Percentiles rank a stretch among this genome's conserved stretches.
Conservation (phyloP, 2,797 vertebrate species). For the Chelmon rostratus region DNA sequence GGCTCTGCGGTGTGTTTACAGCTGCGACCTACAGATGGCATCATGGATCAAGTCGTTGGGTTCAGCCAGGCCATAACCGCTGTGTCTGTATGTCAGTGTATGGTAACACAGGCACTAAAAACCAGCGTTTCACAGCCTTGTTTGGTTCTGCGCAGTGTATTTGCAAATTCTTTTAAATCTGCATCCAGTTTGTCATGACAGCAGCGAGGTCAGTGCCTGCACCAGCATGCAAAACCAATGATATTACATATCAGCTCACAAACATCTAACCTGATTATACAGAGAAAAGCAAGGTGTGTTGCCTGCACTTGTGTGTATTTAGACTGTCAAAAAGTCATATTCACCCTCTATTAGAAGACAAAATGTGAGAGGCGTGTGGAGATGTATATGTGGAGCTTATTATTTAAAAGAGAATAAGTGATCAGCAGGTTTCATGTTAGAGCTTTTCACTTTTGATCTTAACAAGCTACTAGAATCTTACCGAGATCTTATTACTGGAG, state of each 20-base stretch:
- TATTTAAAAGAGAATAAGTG: too few species aligned
- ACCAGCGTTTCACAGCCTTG: not conserved
- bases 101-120: not conserved
- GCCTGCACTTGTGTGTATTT: not conserved
- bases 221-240: not conserved
- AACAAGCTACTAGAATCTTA: too few species aligned
- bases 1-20: slow-evolving; percentile 23
- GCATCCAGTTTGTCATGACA: not conserved
- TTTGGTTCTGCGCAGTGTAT: not conserved
- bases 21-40: slow-evolving; percentile 71
- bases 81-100: not conserved
- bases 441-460: too few species aligned
- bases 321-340: not conserved
- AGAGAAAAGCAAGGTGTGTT: not conserved
- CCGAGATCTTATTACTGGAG: too few species aligned
- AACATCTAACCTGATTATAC: not conserved
- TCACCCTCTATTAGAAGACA: not conserved
- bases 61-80: not conserved
- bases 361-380: not conserved
- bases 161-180: not conserved
- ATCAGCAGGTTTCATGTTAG: too few species aligned
- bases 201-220: not conserved
- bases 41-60: slow-evolving; percentile 39
- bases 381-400: not conserved
- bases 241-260: not conserved